Percentiles rank a stretch among this genome's conserved stretches.
These are phyloP conservation scores for Melanotaenia maccullochi DNA, from an alignment of 2,797 vertebrate species.

Conservation along the genomic window DNA sequence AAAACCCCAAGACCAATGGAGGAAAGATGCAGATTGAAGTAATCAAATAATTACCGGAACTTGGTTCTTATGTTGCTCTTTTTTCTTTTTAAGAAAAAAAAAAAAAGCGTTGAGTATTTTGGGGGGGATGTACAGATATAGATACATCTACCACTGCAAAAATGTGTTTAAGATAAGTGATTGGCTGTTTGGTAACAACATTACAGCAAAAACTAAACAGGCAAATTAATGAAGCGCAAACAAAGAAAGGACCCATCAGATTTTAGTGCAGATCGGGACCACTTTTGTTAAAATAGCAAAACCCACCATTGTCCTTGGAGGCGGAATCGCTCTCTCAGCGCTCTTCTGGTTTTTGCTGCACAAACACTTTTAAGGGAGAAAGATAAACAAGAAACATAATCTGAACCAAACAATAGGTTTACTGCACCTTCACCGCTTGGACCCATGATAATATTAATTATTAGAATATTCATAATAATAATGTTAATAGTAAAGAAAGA, in stretches of 20 bases:
- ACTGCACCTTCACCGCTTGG: conserved; percentile 9
- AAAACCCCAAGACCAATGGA: background rate
- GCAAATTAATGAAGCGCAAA: background rate
- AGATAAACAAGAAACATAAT: conserved; percentile 17
- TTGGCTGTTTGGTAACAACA: background rate
- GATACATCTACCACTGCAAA: too few relatives aligned
- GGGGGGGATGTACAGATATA: background rate
- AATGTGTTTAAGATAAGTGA: background rate
- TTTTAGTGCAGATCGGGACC: conserved; percentile 11
- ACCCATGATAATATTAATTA: conserved; percentile 29
- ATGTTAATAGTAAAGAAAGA: conserved; percentile 16
- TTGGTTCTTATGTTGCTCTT: too few relatives aligned
- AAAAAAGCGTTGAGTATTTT: too few relatives aligned
- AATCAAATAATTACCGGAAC: too few relatives aligned
- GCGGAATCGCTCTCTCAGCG: conserved; percentile 21
- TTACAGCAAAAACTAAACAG: background rate
- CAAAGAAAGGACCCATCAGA: background rate
- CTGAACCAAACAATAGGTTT: conserved; percentile 18
- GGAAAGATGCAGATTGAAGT: background rate
- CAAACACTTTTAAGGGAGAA: conserved; percentile 24
- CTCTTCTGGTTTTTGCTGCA: conserved; percentile 12
- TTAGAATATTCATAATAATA: conserved; percentile 26
- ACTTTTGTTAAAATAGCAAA: conserved; percentile 13
- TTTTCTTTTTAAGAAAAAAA: too few relatives aligned
- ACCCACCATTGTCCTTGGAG: conserved; percentile 20